Base-by-base conservation (phyloP, 2,113 vertebrate genomes). In the Cyrtonyx montezumae region DNA sequence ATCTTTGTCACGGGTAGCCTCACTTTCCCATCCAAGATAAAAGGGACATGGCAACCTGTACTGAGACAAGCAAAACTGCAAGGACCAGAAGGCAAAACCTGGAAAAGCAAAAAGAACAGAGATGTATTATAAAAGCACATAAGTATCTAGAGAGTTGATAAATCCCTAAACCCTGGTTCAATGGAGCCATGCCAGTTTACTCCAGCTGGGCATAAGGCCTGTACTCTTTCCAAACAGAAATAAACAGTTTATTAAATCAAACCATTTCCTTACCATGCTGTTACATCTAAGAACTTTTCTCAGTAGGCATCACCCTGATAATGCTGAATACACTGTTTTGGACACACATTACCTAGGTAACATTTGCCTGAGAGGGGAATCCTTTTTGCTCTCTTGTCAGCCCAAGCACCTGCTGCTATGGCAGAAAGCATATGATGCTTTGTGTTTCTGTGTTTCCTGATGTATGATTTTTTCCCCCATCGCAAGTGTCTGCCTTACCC, bases 201-300 rank as follows among this genome's bases (percentile, higher is more conserved):
- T 70, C 66, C 75, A 92, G 65, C 84, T 89, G 89, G 89, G 81
- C 84, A 91, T 55, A 36, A 71, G 63, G 25, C 51, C 62, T 46
- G 30, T 0, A 0, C 26, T 79, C 53, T 74, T 82, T 48, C 21
- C 61, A 91, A 93, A 84, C 11, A 91, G 58, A 84, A 88, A 94
- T 86, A 90, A 90, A 76, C 74, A 77, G 73, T 88, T 79, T 87
- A 84, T 92, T 85, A 94, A 92, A 92, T 85, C 81, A 82, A 91
- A 63, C 25, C 16, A 82, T 68, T 56, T 82, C 49, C 42, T 91
- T 40, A 55, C 59, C 79, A 34, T 48, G 68, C 17, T 71, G 67
- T 76, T 91, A 79, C 37, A 43, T 67, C 59, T 55, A 61, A 91
- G 81, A 91, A 49, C 49, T 48, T 59, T 82, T 67, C 49, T 58